phyloP scores from a whole-genome alignment of 2,113 vertebrate genomes.

The Pelmatolapia mariae region DNA sequence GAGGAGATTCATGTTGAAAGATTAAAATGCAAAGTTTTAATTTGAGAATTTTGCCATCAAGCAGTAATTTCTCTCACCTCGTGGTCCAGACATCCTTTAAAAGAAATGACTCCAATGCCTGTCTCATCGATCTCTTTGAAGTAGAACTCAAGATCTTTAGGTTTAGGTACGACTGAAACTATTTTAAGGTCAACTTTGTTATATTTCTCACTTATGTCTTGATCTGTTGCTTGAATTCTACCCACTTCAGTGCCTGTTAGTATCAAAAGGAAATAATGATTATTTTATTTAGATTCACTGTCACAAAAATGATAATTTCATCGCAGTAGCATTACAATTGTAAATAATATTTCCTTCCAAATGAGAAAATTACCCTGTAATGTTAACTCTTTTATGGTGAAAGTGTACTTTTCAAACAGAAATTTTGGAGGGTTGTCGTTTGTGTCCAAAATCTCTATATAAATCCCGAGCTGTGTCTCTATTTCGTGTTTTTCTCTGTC shows the following conservation, averaged over 20 bases:
- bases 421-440: constrained; percentile 59
- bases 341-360: rapidly evolving
- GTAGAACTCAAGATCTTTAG: constrained; percentile 52
- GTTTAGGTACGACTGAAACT: constrained; percentile 36
- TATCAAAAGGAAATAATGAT: not conserved
- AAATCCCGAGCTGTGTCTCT: constrained; percentile 35
- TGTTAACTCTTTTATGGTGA: constrained; percentile 9
- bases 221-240: constrained; percentile 17
- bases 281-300: not conserved
- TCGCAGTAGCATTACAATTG: not conserved
- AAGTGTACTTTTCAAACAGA: not conserved
- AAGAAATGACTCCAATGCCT: constrained; percentile 39
- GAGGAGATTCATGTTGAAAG: not conserved
- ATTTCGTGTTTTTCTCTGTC: rapidly evolving
- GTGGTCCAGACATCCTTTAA: constrained; percentile 68
- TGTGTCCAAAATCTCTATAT: constrained; percentile 25
- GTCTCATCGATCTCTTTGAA: rapidly evolving
- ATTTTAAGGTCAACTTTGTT: constrained; percentile 38
- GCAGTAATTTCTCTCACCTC: constrained; percentile 42
- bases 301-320: rapidly evolving
- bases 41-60: not conserved
- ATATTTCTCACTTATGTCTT: not conserved
- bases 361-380: constrained; percentile 40
- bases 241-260: constrained; percentile 10
- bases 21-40: not conserved